phyloP scores from a whole-genome alignment of 1,140 invertebrate genomes.

The Diuraphis noxia region DNA sequence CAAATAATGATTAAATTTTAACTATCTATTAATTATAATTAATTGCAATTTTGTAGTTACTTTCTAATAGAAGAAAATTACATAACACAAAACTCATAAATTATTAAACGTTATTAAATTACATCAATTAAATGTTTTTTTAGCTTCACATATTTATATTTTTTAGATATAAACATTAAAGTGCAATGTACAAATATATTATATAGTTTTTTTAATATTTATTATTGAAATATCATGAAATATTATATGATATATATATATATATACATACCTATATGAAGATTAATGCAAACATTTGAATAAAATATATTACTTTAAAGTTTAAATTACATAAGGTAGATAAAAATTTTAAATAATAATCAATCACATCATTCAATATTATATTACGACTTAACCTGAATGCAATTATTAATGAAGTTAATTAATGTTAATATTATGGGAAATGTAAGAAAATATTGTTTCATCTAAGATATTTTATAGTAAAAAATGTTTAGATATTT shows the following conservation, averaged over 20 bases:
- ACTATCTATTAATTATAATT: neutral
- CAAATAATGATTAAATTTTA: neutral
- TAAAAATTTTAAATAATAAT: neutral
- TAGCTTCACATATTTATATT: neutral
- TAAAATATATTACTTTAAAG: neutral
- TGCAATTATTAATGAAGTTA: neutral
- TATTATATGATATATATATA: neutral
- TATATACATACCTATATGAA: no score
- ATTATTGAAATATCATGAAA: neutral
- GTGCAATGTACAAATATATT: neutral
- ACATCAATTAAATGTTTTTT: neutral
- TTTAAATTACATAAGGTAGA: neutral
- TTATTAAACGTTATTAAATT: neutral
- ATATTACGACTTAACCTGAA: no score
- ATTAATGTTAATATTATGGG: neutral
- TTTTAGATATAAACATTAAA: neutral
- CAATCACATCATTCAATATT: neutral
- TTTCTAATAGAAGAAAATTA: neutral
- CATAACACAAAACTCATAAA: neutral
- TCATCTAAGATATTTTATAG: neutral
- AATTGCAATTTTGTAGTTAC: neutral
- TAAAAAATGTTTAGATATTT: neutral
- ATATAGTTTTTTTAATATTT: neutral
- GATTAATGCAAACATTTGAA: neutral
- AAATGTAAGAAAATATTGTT: neutral